Evolutionary conservation across 2,888 invertebrate genomes (phyloP), one percentile per base, ranked within the genome.

Genomic region (Bellardia pandia): DNA sequence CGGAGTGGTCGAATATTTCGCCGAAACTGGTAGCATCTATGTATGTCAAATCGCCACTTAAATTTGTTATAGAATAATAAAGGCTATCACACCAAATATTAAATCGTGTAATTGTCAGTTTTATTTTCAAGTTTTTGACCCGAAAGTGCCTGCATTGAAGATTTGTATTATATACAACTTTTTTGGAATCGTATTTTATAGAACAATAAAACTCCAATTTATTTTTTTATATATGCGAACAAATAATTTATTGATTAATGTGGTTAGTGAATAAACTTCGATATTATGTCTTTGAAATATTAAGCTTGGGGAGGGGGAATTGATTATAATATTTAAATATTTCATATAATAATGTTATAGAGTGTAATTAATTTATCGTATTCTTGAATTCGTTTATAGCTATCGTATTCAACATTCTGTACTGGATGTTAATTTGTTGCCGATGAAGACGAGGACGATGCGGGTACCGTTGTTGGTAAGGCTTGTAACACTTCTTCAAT

Each of bases 401-500:
- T 45, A 45, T 56, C 6, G 53, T 56, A 45, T 64, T 53, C 8
- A 53, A 71, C 62, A 42, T 14, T 45, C 9, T 72, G 7, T 7
- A 13, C 5, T 66, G n/a, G 0, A 9, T 66, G 48, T 78, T 81
- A 88, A 80, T 79, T 83, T 60, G 78, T n/a, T 8, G 87, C 42
- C 1, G 62, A 37, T 64, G 58, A 76, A 60, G 71, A 72, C 11
- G 86, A 69, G 7, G 77, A 69, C 3, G 77, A n/a, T 33, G 69
- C 53, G 6, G 79, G 48, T 33, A 79, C 51, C 33, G 92, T 90
- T 86, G 92, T 90, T 14, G 93, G 94, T 88, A 94, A 89, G 6
- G 92, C 80, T 14, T 90, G 89, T 62, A 94, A 89, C 23, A 93
- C 85, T 53, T 92, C 92, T 71, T 91, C 91, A 77, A 94, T 91